These are phyloP conservation scores for Porites lobata DNA, from an alignment of 92 coral and sea anemone genomes.

Conservation along the genomic window DNA sequence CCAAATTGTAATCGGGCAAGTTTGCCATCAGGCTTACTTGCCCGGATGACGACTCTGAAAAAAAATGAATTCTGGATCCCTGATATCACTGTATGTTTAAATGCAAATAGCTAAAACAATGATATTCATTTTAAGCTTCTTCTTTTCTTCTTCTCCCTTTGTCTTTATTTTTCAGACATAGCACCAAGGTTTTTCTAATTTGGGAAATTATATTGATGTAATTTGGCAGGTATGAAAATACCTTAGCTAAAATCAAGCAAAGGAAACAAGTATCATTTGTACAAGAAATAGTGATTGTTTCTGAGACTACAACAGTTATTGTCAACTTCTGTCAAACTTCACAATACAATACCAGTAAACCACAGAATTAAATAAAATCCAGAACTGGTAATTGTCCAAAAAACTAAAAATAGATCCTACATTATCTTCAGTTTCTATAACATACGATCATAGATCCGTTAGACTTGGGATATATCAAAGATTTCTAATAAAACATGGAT, in stretches of 20 bases:
- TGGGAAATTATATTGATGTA: neutral
- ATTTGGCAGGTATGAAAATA: neutral
- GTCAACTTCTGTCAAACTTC: conserved; percentile 17
- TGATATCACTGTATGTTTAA: neutral
- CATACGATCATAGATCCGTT: neutral
- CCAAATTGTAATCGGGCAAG: too few relatives aligned
- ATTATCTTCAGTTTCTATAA: neutral
- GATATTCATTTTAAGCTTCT: neutral
- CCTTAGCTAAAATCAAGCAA: neutral
- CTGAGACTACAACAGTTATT: neutral
- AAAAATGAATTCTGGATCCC: too few relatives aligned
- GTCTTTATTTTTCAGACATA: too few relatives aligned
- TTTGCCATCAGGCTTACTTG: too few relatives aligned
- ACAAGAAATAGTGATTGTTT: neutral
- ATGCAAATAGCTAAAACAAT: neutral
- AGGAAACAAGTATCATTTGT: neutral
- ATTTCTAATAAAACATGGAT: neutral
- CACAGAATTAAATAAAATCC: conserved; percentile 28
- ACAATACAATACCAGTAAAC: conserved; percentile 26
- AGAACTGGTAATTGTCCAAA: conserved; percentile 10
- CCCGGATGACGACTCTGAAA: too few relatives aligned
- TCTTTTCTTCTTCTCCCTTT: neutral
- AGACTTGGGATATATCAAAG: neutral
- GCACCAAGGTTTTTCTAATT: too few relatives aligned
- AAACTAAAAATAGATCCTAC: neutral